These are phyloP conservation scores for Cotesia vestalis DNA, from an alignment of 1,140 invertebrate species.

Conservation along the genomic window DNA sequence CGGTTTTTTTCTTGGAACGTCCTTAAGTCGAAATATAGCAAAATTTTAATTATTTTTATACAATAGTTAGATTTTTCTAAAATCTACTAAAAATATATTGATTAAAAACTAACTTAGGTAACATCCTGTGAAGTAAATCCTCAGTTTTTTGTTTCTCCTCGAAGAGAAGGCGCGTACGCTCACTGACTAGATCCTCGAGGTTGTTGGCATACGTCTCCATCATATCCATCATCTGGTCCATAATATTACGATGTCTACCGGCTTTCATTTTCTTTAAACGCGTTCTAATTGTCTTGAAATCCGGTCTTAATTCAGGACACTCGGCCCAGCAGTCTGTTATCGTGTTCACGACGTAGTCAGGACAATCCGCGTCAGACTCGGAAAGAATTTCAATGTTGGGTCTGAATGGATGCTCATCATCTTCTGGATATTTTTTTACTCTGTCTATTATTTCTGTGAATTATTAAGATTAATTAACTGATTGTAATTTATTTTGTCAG, in stretches of 20 bases:
- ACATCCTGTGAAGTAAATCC: constrained; percentile 90
- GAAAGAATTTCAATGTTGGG: constrained; percentile 77
- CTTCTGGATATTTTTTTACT: constrained; percentile 73
- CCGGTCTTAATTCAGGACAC: constrained; percentile 79
- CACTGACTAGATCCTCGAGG: constrained; percentile 91
- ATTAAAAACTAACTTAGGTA: constrained; percentile 78
- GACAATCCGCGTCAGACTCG: constrained; percentile 72
- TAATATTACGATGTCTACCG: constrained; percentile 87
- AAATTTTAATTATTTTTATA: too few relatives aligned
- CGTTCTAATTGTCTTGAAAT: constrained; percentile 81
- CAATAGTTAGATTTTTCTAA: too few relatives aligned
- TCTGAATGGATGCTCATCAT: constrained; percentile 76
- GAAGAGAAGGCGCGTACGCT: constrained; percentile 85
- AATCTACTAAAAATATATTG: not conserved
- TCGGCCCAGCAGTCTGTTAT: constrained; percentile 91
- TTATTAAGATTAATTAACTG: too few relatives aligned
- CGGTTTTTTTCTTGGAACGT: too few relatives aligned
- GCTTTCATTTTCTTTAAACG: constrained; percentile 87
- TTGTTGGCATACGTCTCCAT: constrained; percentile 96
- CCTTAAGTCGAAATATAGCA: too few relatives aligned
- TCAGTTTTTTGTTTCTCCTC: constrained; percentile 96
- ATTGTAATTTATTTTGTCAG: too few relatives aligned
- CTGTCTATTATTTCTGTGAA: constrained; percentile 82
- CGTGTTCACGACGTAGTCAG: constrained; percentile 79
- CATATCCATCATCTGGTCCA: constrained; percentile 97